A percentile compares a stretch with the other conserved stretches of the same genome.
Evolutionary conservation across 2,113 vertebrate genomes (phyloP).

Genomic region (Gavia stellata): DNA sequence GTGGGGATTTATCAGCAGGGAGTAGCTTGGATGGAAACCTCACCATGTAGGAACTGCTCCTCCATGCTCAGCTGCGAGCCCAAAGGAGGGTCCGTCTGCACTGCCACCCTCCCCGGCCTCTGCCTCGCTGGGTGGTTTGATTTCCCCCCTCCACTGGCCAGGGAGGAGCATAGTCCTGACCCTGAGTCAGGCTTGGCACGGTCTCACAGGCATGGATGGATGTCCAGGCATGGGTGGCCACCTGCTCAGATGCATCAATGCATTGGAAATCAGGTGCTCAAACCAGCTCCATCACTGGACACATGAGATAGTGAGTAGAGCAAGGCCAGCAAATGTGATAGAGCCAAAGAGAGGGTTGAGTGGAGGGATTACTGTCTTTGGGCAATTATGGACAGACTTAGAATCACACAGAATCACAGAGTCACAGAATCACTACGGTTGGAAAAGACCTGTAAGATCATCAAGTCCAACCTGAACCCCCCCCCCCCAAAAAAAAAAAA

Average conservation of each 20-base stretch:
- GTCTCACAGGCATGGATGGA: background rate
- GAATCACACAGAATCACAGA: no score
- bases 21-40: background rate
- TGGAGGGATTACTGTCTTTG: background rate
- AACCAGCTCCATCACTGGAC: background rate
- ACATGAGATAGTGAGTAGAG: background rate
- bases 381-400: background rate
- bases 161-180: background rate
- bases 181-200: background rate
- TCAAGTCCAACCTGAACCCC: no score
- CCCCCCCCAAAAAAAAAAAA: no score
- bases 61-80: background rate
- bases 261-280: background rate
- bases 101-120: background rate
- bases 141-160: background rate
- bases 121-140: background rate
- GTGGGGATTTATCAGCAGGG: background rate
- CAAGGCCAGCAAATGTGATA: background rate
- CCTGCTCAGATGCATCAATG: background rate
- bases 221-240: background rate
- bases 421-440: no score
- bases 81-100: background rate
- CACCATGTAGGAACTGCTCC: background rate
- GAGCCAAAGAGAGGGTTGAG: background rate
- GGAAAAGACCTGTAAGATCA: no score